These are phyloP conservation scores for Danaus melanippus DNA, from an alignment of 1,140 invertebrate species.

Conservation along the genomic window DNA sequence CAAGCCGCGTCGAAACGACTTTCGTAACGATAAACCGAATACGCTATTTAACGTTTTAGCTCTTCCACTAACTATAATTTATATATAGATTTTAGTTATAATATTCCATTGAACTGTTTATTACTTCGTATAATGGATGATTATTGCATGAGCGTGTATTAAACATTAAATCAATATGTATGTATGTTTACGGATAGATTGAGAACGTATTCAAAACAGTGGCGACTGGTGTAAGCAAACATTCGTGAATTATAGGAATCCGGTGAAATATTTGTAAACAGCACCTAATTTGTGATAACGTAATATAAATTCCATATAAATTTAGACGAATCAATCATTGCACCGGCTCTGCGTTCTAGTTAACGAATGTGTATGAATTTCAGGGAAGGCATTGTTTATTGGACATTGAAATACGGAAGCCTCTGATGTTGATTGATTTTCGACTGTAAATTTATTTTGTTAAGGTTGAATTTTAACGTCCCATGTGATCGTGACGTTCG, in stretches of 20 bases:
- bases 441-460: neutral
- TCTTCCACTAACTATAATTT: too few species aligned
- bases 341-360: constrained; percentile 9
- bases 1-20: too few species aligned
- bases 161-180: too few species aligned
- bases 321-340: constrained; percentile 16
- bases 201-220: too few species aligned
- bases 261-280: constrained; percentile 21
- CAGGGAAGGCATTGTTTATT: constrained; percentile 10
- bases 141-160: too few species aligned
- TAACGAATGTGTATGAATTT: constrained; percentile 11
- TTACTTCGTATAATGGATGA: too few species aligned
- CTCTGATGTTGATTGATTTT: neutral
- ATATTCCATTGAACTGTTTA: too few species aligned
- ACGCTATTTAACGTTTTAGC: too few species aligned
- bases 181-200: too few species aligned
- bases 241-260: constrained; percentile 13
- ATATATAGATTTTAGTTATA: too few species aligned
- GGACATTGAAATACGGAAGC: constrained; percentile 3
- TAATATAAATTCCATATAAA: constrained; percentile 23
- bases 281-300: constrained; percentile 15
- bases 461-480: constrained; percentile 5
- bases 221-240: constrained; percentile 5
- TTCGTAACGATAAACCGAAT: too few species aligned
- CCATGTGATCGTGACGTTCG: neutral